Percentiles rank a stretch among this genome's conserved stretches.
Conservation (phyloP, 2,797 vertebrate genomes). For the Steatocranus sp. region DNA sequence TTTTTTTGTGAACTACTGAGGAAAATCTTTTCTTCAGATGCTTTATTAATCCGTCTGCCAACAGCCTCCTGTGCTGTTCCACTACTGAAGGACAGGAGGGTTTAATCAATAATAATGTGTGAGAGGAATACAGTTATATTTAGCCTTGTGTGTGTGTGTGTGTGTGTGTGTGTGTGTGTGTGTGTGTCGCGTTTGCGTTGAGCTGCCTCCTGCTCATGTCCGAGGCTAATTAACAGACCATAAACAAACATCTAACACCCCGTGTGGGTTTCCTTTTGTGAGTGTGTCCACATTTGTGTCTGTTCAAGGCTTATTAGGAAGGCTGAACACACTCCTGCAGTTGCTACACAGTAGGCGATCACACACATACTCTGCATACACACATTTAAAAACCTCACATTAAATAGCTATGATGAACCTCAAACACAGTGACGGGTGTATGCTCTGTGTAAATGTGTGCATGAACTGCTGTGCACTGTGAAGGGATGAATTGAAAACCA, state of each 20-base stretch:
- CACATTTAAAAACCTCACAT: neutral
- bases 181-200: neutral
- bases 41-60: neutral
- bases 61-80: neutral
- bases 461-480: neutral
- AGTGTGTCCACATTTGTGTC: neutral
- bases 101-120: conserved; percentile 30
- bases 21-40: neutral
- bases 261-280: neutral
- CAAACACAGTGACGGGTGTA: neutral
- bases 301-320: conserved; percentile 11
- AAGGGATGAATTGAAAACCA: neutral
- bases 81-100: conserved; percentile 8
- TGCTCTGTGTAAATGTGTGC: neutral
- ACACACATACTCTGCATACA: neutral
- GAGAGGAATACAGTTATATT: conserved; percentile 38
- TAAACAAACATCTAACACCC: conserved; percentile 51
- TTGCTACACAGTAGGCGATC: neutral
- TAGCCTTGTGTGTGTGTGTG: neutral
- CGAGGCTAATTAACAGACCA: conserved; percentile 42
- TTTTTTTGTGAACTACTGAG: neutral
- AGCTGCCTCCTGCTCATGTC: conserved; percentile 31
- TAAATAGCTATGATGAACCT: conserved; percentile 5
- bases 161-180: neutral
- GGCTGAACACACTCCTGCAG: neutral